Evolutionary conservation across 2,113 vertebrate species (phyloP).

Genomic region (Lophura nycthemera): DNA sequence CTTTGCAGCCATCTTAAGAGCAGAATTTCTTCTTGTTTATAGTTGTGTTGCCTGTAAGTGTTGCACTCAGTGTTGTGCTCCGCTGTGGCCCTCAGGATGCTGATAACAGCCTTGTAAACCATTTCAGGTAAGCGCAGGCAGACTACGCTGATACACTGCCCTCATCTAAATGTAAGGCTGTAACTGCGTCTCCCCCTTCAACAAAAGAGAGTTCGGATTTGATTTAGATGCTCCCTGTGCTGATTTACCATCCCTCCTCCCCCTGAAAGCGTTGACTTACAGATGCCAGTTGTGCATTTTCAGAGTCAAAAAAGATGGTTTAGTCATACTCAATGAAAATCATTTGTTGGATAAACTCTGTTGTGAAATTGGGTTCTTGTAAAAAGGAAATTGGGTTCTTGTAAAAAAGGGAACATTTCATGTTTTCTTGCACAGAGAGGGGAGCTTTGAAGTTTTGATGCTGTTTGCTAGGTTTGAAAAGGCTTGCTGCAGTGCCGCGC

Average conservation of each 20-base stretch:
- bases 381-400: background rate
- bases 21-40: background rate
- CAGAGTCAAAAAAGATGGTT: background rate
- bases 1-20: background rate
- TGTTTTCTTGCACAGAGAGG: background rate
- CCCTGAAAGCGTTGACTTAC: background rate
- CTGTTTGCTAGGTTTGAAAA: background rate
- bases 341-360: background rate
- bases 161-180: background rate
- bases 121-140: background rate
- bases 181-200: background rate
- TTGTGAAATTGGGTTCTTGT: background rate
- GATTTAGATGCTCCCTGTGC: background rate
- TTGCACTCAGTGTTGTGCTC: background rate
- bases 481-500: background rate
- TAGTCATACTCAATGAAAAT: background rate
- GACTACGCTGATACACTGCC: background rate
- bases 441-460: background rate
- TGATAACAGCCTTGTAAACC: background rate
- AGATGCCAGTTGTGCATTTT: background rate
- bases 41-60: background rate
- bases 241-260: background rate
- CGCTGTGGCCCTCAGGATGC: background rate
- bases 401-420: background rate
- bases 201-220: background rate